Evolutionary conservation across 2,113 vertebrate genomes (phyloP), one percentile per base, ranked within the genome.

Genomic region (Ahaetulla prasina): DNA sequence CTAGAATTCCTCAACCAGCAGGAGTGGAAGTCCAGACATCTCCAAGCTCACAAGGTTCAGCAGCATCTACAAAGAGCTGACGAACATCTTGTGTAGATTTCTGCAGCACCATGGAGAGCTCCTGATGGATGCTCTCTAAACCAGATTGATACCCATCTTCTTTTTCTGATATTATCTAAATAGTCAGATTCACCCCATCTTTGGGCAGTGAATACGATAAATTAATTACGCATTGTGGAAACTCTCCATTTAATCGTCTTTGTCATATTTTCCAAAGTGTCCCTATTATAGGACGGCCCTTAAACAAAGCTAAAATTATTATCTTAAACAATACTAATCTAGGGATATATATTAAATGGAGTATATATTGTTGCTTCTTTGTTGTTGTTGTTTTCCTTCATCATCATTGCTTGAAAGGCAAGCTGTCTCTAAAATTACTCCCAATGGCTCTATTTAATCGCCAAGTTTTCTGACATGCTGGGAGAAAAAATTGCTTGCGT

Each of bases 371-470:
- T 93, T 94, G 93, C 68, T 74, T 16, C n/a, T 80, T 39, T 39
- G 7, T 74, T 35, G 63, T 39, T 39, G 68, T 80, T 80, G 68
- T 39, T 80, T 80, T 80, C 74, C 16, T 80, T 80, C 35, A 80
- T 87, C 39, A 57, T 20, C 39, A 90, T 52, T 57, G 25, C 23
- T 94, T 94, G 39, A 57, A 89, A 47, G 10, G 20, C 14, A 91
- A 88, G 45, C 88, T 93, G 90, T 54, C 80, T 84, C 63, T 50
- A 87, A 95, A 94, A 35, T 35, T 4, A 87, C 53, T 89, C 94
- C 93, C n/a, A 2, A 39, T 43, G 50, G 49, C 39, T 39, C 60
- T 52, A 91, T 85, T 60, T 87, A 14, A 30, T 74, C 39, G 39
- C 43, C 1, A n/a, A 50, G n/a, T 88, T 94, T 91, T 92, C 45